phyloP scores from a whole-genome alignment of 2,888 invertebrate species.

The Athrips mouffetella region DNA sequence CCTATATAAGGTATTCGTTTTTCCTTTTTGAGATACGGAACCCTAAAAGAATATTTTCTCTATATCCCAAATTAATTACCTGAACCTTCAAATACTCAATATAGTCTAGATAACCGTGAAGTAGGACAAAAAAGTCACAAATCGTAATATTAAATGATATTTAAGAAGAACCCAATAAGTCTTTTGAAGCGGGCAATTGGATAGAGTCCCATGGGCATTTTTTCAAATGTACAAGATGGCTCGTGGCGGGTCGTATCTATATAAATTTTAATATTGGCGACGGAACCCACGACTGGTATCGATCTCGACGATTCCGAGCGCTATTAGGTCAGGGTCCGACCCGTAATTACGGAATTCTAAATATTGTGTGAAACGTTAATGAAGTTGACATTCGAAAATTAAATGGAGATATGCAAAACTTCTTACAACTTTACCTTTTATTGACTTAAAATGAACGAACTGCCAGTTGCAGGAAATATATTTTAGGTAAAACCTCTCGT shows the following conservation, averaged over 20 bases:
- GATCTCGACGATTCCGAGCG: slow-evolving; percentile 41
- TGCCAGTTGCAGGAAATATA: no score
- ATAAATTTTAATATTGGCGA: slow-evolving; percentile 72
- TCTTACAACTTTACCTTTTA: no score
- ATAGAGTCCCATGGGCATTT: slow-evolving; percentile 60
- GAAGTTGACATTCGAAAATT: not conserved
- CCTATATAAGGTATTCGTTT: no score
- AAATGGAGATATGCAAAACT: no score
- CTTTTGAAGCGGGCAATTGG: slow-evolving; percentile 56
- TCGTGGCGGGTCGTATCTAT: slow-evolving; percentile 44
- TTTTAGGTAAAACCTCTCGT: no score
- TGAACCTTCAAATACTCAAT: no score
- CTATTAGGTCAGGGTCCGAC: slow-evolving; percentile 44
- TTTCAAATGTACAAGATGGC: slow-evolving; percentile 54
- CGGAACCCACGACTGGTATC: slow-evolving; percentile 47
- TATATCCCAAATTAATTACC: no score
- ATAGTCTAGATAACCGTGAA: not conserved
- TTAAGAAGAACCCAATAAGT: slow-evolving; percentile 45
- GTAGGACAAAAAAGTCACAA: slow-evolving; percentile 5
- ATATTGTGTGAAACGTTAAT: slow-evolving; percentile 20
- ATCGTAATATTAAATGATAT: slow-evolving; percentile 28
- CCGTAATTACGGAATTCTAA: slow-evolving; percentile 32
- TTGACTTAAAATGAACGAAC: no score
- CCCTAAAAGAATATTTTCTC: no score
- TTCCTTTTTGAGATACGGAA: no score